Conservation (phyloP, 2,888 invertebrate genomes). For the Macrosiphum euphorbiae region DNA sequence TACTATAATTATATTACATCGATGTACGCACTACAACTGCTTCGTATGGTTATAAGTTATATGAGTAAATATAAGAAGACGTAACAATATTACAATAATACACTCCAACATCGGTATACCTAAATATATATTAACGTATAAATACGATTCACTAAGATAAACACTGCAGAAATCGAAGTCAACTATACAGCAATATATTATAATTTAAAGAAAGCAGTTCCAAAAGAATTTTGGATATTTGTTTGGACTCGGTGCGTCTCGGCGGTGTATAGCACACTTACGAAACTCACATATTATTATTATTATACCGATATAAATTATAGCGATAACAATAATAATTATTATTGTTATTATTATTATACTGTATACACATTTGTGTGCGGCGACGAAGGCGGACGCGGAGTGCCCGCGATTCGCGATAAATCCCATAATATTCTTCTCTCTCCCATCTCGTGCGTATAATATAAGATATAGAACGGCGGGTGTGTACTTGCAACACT, state of each 20-base stretch:
- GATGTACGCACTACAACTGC: background rate
- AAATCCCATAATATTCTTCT: background rate
- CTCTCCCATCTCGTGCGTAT: background rate
- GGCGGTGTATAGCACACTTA: background rate
- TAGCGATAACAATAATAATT: background rate
- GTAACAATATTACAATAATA: background rate
- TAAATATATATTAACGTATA: background rate
- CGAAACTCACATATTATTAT: background rate
- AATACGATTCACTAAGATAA: background rate
- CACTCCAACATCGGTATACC: background rate
- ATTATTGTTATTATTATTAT: slow-evolving; percentile 7
- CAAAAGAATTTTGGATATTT: background rate
- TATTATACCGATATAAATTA: background rate
- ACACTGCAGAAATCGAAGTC: background rate
- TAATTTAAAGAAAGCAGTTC: background rate
- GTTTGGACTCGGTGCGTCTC: background rate
- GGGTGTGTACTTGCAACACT: background rate
- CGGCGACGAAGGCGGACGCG: background rate
- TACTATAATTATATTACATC: background rate
- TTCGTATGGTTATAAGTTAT: background rate
- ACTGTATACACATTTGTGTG: background rate
- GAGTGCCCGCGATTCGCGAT: background rate
- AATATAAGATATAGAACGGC: background rate
- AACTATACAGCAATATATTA: background rate
- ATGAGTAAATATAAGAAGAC: background rate